Evolutionary conservation across 2,888 invertebrate species (phyloP), one percentile per base, ranked within the genome.

Genomic region (Electrophaes corylata): DNA sequence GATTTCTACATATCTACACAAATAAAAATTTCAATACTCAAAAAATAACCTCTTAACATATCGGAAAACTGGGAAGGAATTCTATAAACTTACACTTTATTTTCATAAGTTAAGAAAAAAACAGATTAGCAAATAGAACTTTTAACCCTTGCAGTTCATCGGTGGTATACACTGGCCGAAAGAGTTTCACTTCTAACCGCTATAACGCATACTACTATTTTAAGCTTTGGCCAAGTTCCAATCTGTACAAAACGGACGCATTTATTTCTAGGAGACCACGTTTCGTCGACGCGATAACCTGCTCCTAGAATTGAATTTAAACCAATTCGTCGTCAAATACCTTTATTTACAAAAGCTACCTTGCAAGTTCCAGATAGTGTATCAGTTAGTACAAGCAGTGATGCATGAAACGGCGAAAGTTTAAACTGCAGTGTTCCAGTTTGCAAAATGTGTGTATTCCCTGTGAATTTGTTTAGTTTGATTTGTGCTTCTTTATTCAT

Each of bases 211-310:
- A 39, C 37, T 33, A 57, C 29, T 41, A 50, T 46, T 40, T 29
- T 45, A 50, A 40, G 45, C 46, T 61, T 66, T 70, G 70, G 70
- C 70, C 43, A n/a, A 59, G 43, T 61, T 64, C 70, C 70, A 70
- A 66, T 60, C 45, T 51, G 47, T 48, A 52, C 44, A 60, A 54
- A 60, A 51, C 43, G 16, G 26, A 44, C 29, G 43, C 51, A 78
- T 78, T 78, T 82, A 82, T 82, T 85, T 84, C 73, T 73, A 76
- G 80, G 59, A 68, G 65, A 67, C 76, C 73, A 75, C 76, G 79
- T 81, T 76, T 72, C 77, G 83, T 83, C 78, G 78, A 78, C 82
- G 73, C 73, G 75, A 78, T 84, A 85, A 83, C 82, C 83, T 77
- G 75, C 53, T 44, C 51, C 48, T 37, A 51, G 60, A 70, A 73